Conservation (phyloP, 2,797 vertebrate species). For the Cossypha dichroa region DNA sequence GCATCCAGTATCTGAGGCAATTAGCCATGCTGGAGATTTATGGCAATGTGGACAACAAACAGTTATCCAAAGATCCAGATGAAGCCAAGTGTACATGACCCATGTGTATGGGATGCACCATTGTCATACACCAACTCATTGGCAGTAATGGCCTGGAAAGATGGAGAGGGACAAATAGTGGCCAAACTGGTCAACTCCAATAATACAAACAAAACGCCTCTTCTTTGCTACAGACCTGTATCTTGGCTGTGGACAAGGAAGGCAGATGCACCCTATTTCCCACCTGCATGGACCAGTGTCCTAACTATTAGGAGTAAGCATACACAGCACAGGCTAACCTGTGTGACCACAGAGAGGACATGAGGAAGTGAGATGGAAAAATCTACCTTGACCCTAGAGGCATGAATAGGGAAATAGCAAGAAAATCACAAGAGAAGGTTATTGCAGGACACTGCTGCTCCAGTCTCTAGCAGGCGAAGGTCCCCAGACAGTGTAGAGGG, state of each 20-base stretch:
- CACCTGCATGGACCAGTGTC: background rate
- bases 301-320: too few species aligned
- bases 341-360: background rate
- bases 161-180: background rate
- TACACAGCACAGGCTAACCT: background rate
- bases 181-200: background rate
- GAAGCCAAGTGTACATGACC: fast-evolving
- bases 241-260: background rate
- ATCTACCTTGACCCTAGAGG: background rate
- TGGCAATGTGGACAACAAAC: background rate
- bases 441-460: background rate
- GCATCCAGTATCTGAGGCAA: background rate
- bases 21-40: background rate
- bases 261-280: background rate
- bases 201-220: background rate
- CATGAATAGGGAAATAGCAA: background rate
- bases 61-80: background rate
- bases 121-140: background rate
- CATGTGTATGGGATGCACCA: background rate
- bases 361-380: background rate
- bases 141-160: background rate
- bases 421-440: background rate
- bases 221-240: background rate
- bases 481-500: background rate
- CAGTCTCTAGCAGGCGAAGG: background rate